Evolutionary conservation across 2,888 invertebrate genomes (phyloP).

Genomic region (Pocota personata): DNA sequence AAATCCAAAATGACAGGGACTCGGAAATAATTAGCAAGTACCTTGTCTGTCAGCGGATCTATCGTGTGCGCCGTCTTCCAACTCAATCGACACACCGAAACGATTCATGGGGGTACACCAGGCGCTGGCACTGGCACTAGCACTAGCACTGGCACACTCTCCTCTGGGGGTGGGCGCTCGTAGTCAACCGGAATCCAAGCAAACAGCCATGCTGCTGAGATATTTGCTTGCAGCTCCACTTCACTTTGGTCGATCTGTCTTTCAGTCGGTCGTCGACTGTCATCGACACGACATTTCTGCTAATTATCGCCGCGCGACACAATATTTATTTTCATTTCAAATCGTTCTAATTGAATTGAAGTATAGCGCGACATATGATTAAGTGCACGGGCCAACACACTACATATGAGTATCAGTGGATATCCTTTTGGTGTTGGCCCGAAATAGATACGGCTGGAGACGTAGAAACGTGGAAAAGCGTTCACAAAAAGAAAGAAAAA

Average conservation of each 20-base stretch:
- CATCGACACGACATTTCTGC: constrained; percentile 62
- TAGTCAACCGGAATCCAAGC: constrained; percentile 21
- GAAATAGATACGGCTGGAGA: constrained; percentile 43
- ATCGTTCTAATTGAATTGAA: constrained; percentile 66
- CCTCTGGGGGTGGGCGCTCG: constrained; percentile 17
- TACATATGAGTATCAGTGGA: neutral
- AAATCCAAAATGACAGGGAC: constrained; percentile 25
- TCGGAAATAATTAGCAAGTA: constrained; percentile 51
- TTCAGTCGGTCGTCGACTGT: constrained; percentile 30
- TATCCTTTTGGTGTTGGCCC: neutral
- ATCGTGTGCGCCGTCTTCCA: constrained; percentile 35
- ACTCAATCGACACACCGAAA: constrained; percentile 39
- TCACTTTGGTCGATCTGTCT: constrained; percentile 3
- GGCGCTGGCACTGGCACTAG: too few species aligned
- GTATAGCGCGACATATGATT: constrained; percentile 51
- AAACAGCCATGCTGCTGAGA: neutral
- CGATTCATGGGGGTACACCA: constrained; percentile 8
- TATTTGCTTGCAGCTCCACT: neutral
- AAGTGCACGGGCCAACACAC: constrained; percentile 28
- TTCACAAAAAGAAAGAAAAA: neutral
- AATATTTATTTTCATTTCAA: constrained; percentile 56
- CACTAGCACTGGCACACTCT: neutral
- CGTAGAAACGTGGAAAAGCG: neutral
- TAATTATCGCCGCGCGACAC: constrained; percentile 56
- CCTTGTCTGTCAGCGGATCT: constrained; percentile 23